These are phyloP conservation scores for Thecophora atra DNA, from an alignment of 2,888 invertebrate species.

Conservation along the genomic window DNA sequence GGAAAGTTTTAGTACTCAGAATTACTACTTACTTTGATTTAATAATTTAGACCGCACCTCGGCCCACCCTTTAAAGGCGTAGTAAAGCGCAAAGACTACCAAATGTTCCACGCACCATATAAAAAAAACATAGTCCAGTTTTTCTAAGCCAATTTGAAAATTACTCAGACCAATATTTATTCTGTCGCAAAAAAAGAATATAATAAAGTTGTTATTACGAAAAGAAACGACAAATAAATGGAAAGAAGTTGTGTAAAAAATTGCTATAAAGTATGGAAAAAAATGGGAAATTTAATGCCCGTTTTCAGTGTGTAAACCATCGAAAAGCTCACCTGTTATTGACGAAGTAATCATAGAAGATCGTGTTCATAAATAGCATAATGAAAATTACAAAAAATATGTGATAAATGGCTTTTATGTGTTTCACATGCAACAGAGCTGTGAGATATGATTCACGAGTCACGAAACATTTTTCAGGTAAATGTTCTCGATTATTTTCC, in stretches of 20 bases:
- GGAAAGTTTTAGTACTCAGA: neutral
- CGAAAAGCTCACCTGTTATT: constrained; percentile 71
- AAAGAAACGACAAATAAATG: too few species aligned
- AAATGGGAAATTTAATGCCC: too few species aligned
- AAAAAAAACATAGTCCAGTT: constrained; percentile 69
- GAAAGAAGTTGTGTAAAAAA: too few species aligned
- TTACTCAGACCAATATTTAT: constrained; percentile 66
- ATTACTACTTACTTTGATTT: constrained; percentile 50
- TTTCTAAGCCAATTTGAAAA: constrained; percentile 71
- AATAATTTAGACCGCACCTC: constrained; percentile 49
- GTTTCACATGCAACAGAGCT: constrained; percentile 78
- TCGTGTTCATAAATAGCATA: constrained; percentile 76
- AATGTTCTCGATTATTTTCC: constrained; percentile 40
- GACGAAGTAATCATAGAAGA: constrained; percentile 75
- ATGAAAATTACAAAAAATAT: constrained; percentile 83
- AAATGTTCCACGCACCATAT: constrained; percentile 69
- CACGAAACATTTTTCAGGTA: constrained; percentile 75
- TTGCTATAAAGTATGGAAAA: too few species aligned
- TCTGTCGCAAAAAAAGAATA: constrained; percentile 36
- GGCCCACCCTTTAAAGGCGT: constrained; percentile 68
- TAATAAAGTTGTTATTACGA: neutral
- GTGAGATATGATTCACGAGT: constrained; percentile 82
- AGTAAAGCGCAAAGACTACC: constrained; percentile 65
- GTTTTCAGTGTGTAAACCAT: neutral
- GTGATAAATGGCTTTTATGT: constrained; percentile 85